Conservation (phyloP, 2,113 vertebrate species). For the Pygoscelis adeliae region DNA sequence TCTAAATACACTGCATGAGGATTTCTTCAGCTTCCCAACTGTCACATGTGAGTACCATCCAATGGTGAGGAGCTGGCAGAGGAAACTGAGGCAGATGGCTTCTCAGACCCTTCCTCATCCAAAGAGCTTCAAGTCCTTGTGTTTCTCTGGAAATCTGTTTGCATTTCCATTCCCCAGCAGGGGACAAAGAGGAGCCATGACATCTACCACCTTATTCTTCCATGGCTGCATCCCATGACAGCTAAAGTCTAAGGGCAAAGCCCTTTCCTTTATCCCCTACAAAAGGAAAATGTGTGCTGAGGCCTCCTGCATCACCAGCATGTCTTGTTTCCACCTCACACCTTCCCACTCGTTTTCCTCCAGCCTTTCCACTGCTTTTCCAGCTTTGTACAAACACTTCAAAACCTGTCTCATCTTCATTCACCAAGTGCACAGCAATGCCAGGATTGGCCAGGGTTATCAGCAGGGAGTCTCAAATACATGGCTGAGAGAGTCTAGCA, state of each 20-base stretch:
- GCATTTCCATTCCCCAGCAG: background rate
- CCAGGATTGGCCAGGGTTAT: background rate
- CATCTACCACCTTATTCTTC: background rate
- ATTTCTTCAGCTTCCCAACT: background rate
- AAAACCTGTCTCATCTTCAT: background rate
- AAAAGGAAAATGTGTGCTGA: background rate
- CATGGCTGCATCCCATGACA: background rate
- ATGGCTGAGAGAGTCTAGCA: constrained; percentile 44
- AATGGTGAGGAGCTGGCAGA: background rate
- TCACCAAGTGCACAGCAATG: background rate
- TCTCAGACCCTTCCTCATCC: background rate
- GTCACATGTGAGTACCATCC: background rate
- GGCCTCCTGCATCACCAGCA: background rate
- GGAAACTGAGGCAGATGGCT: constrained; percentile 1
- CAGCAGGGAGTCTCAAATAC: constrained; percentile 13
- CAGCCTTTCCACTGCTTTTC: background rate
- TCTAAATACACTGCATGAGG: background rate
- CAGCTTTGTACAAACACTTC: constrained; percentile 20
- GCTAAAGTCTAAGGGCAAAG: background rate
- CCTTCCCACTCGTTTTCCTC: constrained; percentile 1
- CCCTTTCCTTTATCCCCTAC: background rate
- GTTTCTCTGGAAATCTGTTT: background rate
- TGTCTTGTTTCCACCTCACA: background rate
- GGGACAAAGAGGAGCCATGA: background rate
- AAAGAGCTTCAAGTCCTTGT: background rate